phyloP scores from a whole-genome alignment of 1,140 invertebrate genomes.

The Chlorops oryzae region DNA sequence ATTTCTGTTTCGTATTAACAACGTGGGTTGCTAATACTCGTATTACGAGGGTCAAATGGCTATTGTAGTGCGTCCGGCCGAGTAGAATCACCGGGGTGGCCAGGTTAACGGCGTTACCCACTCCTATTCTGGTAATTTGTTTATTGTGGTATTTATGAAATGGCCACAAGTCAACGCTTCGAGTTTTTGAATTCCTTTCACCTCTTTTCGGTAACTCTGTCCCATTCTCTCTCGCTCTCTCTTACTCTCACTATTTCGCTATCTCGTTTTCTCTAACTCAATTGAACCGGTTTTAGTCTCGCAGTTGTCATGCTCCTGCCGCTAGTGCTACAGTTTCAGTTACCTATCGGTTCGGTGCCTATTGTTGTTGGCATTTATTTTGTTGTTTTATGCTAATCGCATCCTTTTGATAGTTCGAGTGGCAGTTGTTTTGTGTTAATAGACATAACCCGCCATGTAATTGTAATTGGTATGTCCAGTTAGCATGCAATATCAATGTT shows the following conservation, averaged over 20 bases:
- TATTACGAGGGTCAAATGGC: too few relatives aligned
- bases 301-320: too few relatives aligned
- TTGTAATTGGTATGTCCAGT: conserved; percentile 43
- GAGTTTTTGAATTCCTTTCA: conserved; percentile 9
- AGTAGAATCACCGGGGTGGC: too few relatives aligned
- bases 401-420: conserved; percentile 6
- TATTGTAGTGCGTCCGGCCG: too few relatives aligned
- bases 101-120: too few relatives aligned
- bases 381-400: conserved; percentile 41
- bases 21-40: too few relatives aligned
- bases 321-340: conserved; percentile 17
- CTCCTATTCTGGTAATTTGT: conserved; percentile 44
- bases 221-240: neutral
- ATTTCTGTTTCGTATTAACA: too few relatives aligned
- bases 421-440: conserved; percentile 3
- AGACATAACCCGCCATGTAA: conserved; percentile 31
- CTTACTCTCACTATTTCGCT: neutral
- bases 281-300: too few relatives aligned
- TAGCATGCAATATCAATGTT: conserved; percentile 42
- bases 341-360: conserved; percentile 27
- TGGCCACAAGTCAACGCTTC: conserved; percentile 45
- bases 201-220: neutral
- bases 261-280: too few relatives aligned
- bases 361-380: conserved; percentile 17
- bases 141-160: conserved; percentile 46